phyloP scores from a whole-genome alignment of 1,140 invertebrate genomes.

The Rhynchophorus ferrugineus region DNA sequence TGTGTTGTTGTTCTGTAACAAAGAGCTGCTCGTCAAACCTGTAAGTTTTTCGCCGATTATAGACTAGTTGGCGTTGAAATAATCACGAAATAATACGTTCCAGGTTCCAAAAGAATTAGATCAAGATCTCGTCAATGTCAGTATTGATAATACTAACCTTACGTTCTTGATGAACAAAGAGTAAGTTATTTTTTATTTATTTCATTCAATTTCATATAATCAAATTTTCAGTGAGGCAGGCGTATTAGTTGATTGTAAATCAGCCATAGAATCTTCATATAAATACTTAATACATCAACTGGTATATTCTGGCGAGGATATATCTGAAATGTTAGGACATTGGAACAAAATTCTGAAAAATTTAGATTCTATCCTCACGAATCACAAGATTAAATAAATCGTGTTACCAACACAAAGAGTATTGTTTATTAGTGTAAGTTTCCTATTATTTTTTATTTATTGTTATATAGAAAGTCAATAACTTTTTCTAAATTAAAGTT shows the following conservation, averaged over 20 bases:
- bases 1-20: conserved; percentile 36
- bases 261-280: conserved; percentile 24
- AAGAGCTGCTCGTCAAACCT: conserved; percentile 25
- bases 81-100: too few relatives aligned
- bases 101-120: too few relatives aligned
- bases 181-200: conserved; percentile 23
- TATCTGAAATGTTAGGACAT: conserved; percentile 9
- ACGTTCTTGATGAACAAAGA: conserved; percentile 31
- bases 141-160: conserved; percentile 31
- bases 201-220: neutral
- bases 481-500: too few relatives aligned
- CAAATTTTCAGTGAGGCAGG: conserved; percentile 32
- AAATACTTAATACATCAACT: conserved; percentile 35
- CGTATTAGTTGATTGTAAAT: conserved; percentile 31
- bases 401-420: neutral
- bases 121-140: conserved; percentile 29
- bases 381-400: conserved; percentile 1
- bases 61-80: neutral
- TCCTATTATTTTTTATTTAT: neutral
- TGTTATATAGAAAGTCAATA: too few relatives aligned
- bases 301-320: conserved; percentile 28
- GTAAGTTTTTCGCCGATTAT: conserved; percentile 20
- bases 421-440: neutral
- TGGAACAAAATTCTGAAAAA: conserved; percentile 12
- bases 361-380: conserved; percentile 5